These are phyloP conservation scores for Pogonocherus hispidulus DNA, from an alignment of 2,888 invertebrate genomes.

Conservation along the genomic window DNA sequence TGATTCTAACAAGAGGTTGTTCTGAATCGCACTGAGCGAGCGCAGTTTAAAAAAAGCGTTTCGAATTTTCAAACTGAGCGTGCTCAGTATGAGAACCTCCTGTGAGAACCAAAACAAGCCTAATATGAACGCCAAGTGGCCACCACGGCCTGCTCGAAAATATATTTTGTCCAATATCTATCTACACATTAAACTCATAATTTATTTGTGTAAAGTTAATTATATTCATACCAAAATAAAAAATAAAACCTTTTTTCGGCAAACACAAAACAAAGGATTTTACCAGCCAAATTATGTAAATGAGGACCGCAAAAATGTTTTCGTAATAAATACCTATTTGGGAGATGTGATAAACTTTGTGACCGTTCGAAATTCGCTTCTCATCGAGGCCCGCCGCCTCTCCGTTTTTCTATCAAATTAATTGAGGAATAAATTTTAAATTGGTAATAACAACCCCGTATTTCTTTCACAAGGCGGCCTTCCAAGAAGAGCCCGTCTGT, in stretches of 20 bases:
- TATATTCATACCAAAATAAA: slow-evolving; percentile 31
- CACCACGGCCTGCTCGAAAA: too few species aligned
- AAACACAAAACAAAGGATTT: slow-evolving; percentile 38
- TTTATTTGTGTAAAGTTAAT: slow-evolving; percentile 34
- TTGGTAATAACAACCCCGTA: background rate
- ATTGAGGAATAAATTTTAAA: slow-evolving; percentile 19
- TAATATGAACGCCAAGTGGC: too few species aligned
- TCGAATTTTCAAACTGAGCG: too few species aligned
- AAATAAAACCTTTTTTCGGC: slow-evolving; percentile 24
- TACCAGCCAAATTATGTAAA: slow-evolving; percentile 36
- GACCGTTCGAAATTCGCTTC: slow-evolving; percentile 14
- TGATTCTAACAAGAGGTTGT: too few species aligned
- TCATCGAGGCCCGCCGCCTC: slow-evolving; percentile 13
- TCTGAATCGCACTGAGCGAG: too few species aligned
- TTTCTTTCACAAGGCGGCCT: background rate
- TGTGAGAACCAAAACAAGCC: too few species aligned
- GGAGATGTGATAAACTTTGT: slow-evolving; percentile 19
- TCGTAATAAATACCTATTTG: slow-evolving; percentile 24
- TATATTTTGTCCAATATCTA: too few species aligned
- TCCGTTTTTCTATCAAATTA: slow-evolving; percentile 21
- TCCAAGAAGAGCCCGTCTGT: background rate
- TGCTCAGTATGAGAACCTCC: too few species aligned
- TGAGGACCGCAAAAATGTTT: slow-evolving; percentile 18
- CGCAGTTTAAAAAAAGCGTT: too few species aligned
- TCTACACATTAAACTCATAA: too few species aligned